These are phyloP conservation scores for Dynastes tityus DNA, from an alignment of 2,888 invertebrate species.

Conservation along the genomic window DNA sequence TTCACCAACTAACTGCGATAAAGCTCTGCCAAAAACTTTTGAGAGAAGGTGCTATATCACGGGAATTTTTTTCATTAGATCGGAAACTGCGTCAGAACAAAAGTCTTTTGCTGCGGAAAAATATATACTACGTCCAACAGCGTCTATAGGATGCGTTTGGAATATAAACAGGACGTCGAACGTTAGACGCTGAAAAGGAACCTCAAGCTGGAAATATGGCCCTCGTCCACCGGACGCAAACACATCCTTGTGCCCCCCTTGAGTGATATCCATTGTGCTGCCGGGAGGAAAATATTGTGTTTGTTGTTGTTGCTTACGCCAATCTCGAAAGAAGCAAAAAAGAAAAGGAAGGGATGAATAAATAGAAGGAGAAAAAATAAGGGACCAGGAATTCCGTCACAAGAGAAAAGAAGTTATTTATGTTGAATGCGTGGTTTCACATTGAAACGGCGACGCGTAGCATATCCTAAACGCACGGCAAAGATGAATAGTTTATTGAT, in stretches of 20 bases:
- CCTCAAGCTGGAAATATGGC: constrained; percentile 10
- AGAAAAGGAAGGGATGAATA: not conserved
- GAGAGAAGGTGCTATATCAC: not conserved
- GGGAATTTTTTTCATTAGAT: constrained; percentile 13
- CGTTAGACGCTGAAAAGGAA: constrained; percentile 21
- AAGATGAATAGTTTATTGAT: constrained; percentile 42
- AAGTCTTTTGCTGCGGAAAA: not conserved
- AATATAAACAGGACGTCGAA: constrained; percentile 44
- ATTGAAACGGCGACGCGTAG: constrained; percentile 16
- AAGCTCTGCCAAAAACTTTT: too few species aligned
- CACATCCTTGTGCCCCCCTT: not conserved
- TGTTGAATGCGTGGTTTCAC: constrained; percentile 34
- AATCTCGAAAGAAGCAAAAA: not conserved
- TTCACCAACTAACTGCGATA: too few species aligned
- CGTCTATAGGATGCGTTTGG: constrained; percentile 37
- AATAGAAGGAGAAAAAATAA: constrained; percentile 1
- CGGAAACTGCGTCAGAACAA: constrained; percentile 4
- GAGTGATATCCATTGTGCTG: constrained; percentile 25
- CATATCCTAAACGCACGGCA: constrained; percentile 12
- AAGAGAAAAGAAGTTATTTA: constrained; percentile 42
- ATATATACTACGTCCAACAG: not conserved
- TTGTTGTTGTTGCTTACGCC: not conserved
- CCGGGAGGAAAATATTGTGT: constrained; percentile 22
- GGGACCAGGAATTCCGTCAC: constrained; percentile 18
- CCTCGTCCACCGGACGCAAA: constrained; percentile 6